phyloP scores from a whole-genome alignment of 2,888 invertebrate genomes.

The Allophyes oxyacanthae region DNA sequence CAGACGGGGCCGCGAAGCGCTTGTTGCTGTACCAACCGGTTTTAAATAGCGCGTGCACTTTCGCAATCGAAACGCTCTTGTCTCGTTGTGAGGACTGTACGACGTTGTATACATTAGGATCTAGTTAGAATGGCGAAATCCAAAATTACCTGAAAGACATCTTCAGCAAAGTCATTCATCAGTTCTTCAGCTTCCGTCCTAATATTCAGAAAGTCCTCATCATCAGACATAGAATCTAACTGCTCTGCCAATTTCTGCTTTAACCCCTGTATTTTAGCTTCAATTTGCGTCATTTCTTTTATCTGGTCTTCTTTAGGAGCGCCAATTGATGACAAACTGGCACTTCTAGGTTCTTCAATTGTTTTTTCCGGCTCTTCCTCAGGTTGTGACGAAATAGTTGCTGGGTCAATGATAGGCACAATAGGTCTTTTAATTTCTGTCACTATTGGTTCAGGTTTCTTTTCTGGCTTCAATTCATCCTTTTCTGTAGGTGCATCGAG shows the following conservation, averaged over 20 bases:
- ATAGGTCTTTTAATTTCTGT: slow-evolving; percentile 74
- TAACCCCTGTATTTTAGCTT: slow-evolving; percentile 90
- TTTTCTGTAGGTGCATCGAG: slow-evolving; percentile 70
- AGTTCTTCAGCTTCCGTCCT: slow-evolving; percentile 90
- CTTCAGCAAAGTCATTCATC: slow-evolving; percentile 87
- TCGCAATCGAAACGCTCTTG: too few species aligned
- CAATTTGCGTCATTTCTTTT: slow-evolving; percentile 86
- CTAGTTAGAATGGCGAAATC: too few species aligned
- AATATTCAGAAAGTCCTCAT: slow-evolving; percentile 91
- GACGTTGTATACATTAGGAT: too few species aligned
- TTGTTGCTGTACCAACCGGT: too few species aligned
- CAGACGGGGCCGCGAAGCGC: too few species aligned
- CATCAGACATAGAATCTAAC: slow-evolving; percentile 89
- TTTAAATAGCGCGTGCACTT: too few species aligned
- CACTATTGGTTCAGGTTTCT: slow-evolving; percentile 61
- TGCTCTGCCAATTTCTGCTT: slow-evolving; percentile 83
- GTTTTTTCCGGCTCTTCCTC: slow-evolving; percentile 56
- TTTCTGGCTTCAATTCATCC: slow-evolving; percentile 69
- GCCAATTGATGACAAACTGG: slow-evolving; percentile 33
- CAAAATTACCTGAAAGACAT: slow-evolving; percentile 78
- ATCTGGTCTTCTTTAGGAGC: slow-evolving; percentile 72
- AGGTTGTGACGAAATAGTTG: slow-evolving; percentile 72
- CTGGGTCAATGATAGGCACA: slow-evolving; percentile 83
- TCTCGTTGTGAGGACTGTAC: too few species aligned
- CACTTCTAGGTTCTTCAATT: slow-evolving; percentile 66